phyloP scores from a whole-genome alignment of 2,113 vertebrate species.

The Antechinus stuartii region DNA sequence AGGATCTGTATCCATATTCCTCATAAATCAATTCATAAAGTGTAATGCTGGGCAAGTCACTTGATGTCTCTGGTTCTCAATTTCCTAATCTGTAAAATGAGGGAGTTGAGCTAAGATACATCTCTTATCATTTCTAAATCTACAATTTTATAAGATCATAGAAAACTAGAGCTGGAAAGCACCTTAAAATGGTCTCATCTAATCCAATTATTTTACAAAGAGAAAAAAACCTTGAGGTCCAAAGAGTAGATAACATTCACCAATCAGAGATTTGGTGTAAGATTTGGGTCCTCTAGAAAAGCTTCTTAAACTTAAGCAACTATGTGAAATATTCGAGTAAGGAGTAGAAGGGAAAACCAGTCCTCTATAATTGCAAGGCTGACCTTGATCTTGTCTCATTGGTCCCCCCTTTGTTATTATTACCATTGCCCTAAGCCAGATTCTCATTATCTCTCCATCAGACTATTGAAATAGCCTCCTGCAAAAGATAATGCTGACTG shows the following conservation, averaged over 20 bases:
- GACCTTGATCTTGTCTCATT: neutral
- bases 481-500: too few species aligned
- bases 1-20: neutral
- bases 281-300: neutral
- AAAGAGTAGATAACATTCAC: neutral
- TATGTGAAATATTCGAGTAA: neutral
- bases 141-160: neutral
- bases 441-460: neutral
- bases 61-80: neutral
- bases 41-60: neutral
- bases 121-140: neutral
- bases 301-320: neutral
- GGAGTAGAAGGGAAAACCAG: neutral
- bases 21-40: neutral
- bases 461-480: neutral
- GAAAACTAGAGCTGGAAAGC: neutral
- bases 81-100: neutral
- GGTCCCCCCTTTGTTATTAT: neutral
- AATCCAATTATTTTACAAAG: neutral
- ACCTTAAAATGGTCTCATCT: neutral
- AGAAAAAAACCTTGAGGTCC: neutral
- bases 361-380: too few species aligned
- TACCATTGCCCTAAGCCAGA: neutral
- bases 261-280: neutral
- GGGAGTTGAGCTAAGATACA: neutral